Evolutionary conservation across 2,113 vertebrate genomes (phyloP), one percentile per base, ranked within the genome.

Genomic region (Myrmophylax atrothorax): DNA sequence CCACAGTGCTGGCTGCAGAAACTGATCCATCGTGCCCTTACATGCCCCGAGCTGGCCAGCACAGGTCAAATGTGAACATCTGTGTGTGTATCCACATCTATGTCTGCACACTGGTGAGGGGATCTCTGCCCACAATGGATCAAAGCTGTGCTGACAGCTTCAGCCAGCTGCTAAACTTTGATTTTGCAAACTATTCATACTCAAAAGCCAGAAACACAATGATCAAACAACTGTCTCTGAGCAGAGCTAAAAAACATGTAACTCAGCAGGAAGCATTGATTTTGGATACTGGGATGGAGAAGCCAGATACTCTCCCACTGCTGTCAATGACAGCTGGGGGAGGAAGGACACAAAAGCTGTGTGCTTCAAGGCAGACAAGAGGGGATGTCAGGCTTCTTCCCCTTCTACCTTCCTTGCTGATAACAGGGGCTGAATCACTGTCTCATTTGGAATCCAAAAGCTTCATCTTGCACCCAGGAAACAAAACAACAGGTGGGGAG

Each of bases 221-320:
- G 86, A 93, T 92, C 95, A 96, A 92, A 95, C 84, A 92, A 92
- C 60, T 78, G 63, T 70, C 72, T 69, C 75, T 70, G 77, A 91
- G 77, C 66, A 92, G 47, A 56, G 56, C 59, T 38, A 78, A 52
- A 84, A 95, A 96, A 86, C 56, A 56, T 23, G 86, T 75, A 94
- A 84, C 50, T 86, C 90, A 78, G 90, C 86, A 96, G 90, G 68
- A 86, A 93, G 60, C 79, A 96, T 75, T 95, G 90, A 95, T 92
- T 96, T 90, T 84, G 80, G 96, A 95, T 92, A 93, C 26, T 0
- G 0, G 50, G 70, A 91, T 79, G 81, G 87, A 89, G 67, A 94
- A 91, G 76, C 44, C 87, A 90, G 68, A 94, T 86, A 84, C 20
- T 82, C 81, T 90, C 42, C 20, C 72, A 68, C 44, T 89, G 47